Base-by-base conservation (phyloP, 2,113 vertebrate species). In the Cephalopholis sonnerati region DNA sequence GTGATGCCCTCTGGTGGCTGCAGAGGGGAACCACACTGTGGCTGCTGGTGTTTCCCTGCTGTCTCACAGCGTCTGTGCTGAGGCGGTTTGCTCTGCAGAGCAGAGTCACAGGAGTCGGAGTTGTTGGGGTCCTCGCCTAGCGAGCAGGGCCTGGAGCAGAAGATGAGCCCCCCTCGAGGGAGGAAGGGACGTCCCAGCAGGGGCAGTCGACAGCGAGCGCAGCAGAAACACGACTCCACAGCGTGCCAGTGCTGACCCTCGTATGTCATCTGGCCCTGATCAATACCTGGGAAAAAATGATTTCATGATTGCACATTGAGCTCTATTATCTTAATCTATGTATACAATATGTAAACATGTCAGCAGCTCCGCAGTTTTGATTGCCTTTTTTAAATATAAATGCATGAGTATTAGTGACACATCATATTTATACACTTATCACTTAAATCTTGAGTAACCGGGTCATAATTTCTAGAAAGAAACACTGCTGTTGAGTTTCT, bases 191-290 rank as follows among this genome's bases (percentile, higher is more conserved):
- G 94, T 0, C 97, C 97, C 71, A 98, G 91, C 25, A 98, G 94
- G 27, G 97, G 94, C 7, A 94, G 93, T 0, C 79, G 92, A 20
- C 97, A 98, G 76, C 94, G 93, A 70, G 95, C 96, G 53, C 97
- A 98, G 90, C 96, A 96, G 95, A 98, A 98, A 77, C 97, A 98
- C 0, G 89, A 79, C 74, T 97, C 96, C 1, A 95, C 94, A 0
- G 97, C 97, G 0, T 98, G 97, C 97, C 97, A 98, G 91, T 97
- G 97, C 89, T 97, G 97, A 22, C 97, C 97, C 81, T 97, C 97
- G 0, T 97, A 97, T 0, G 97, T 96, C 96, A 98, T 97, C 93
- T 98, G 97, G 36, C 97, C 97, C 92, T 97, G 96, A 88, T 97
- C 97, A 22, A 97, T 96, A 65, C 97, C 97, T 96, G 74, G 50